These are phyloP conservation scores for Papilio helenus DNA, from an alignment of 1,140 invertebrate genomes.

Conservation along the genomic window DNA sequence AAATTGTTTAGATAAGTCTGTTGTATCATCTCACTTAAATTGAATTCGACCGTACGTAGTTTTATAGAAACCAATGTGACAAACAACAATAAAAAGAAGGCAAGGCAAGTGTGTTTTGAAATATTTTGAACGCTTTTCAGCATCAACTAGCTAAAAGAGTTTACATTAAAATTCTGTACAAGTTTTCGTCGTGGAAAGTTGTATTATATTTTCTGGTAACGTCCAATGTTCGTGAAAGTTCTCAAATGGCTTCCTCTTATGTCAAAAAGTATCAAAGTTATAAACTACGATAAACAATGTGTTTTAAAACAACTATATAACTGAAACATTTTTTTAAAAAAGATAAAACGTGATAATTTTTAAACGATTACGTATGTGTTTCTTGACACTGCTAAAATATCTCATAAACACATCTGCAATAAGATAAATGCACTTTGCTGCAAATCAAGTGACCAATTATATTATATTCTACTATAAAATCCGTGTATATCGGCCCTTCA, in stretches of 20 bases:
- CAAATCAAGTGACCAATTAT: no score
- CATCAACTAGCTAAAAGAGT: background rate
- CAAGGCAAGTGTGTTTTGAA: background rate
- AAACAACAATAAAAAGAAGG: background rate
- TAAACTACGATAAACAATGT: background rate
- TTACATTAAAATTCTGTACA: background rate
- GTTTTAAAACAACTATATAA: background rate
- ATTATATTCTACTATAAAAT: no score
- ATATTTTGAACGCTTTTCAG: background rate
- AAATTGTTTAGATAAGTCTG: no score
- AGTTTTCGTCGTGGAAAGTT: background rate
- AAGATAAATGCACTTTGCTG: no score
- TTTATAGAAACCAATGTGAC: background rate
- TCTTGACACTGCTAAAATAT: no score
- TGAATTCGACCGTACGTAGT: no score
- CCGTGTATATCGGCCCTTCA: no score
- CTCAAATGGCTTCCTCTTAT: background rate
- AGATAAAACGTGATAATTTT: background rate
- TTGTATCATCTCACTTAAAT: no score
- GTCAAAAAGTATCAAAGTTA: background rate
- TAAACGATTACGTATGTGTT: background rate
- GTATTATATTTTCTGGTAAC: conserved; percentile 5
- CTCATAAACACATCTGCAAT: no score
- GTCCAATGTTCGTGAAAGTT: conserved; percentile 7
- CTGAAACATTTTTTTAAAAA: background rate